phyloP scores from a whole-genome alignment of 2,113 vertebrate species.

The Saccopteryx bilineata region DNA sequence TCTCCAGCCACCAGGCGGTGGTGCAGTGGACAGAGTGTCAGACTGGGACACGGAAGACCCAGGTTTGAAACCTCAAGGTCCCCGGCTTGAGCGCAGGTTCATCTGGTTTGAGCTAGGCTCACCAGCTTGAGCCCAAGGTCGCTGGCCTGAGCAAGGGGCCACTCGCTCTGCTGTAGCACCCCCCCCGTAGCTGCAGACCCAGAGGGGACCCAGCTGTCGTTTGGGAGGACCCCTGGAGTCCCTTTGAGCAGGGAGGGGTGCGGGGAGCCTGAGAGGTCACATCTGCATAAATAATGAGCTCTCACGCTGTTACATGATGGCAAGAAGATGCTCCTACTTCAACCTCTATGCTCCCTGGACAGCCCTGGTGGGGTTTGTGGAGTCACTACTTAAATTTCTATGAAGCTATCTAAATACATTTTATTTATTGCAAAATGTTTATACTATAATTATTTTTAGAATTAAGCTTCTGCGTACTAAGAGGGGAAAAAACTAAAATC shows the following conservation, averaged over 20 bases:
- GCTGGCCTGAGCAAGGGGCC: no score
- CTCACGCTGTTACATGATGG: not conserved
- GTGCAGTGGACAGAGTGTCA: no score
- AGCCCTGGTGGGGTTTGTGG: conserved; percentile 53
- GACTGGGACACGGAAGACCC: no score
- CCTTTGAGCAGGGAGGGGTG: no score
- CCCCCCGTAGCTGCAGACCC: not conserved
- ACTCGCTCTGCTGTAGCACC: no score
- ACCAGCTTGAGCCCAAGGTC: no score
- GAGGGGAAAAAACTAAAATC: not conserved
- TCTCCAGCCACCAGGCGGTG: not conserved
- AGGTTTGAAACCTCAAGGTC: no score
- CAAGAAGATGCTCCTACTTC: conserved; percentile 39
- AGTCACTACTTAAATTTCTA: conserved; percentile 68
- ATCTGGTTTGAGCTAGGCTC: no score
- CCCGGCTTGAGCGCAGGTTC: no score
- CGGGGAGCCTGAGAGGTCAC: not conserved
- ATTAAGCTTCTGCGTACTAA: conserved; percentile 39
- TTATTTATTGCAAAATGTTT: conserved; percentile 74
- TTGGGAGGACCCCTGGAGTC: no score
- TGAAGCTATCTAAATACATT: conserved; percentile 70
- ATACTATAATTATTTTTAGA: conserved; percentile 67
- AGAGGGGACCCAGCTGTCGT: not conserved
- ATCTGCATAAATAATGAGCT: not conserved
- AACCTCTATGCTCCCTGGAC: not conserved